Evolutionary conservation across 2,113 vertebrate species (phyloP).

Genomic region (Tenrec ecaudatus): DNA sequence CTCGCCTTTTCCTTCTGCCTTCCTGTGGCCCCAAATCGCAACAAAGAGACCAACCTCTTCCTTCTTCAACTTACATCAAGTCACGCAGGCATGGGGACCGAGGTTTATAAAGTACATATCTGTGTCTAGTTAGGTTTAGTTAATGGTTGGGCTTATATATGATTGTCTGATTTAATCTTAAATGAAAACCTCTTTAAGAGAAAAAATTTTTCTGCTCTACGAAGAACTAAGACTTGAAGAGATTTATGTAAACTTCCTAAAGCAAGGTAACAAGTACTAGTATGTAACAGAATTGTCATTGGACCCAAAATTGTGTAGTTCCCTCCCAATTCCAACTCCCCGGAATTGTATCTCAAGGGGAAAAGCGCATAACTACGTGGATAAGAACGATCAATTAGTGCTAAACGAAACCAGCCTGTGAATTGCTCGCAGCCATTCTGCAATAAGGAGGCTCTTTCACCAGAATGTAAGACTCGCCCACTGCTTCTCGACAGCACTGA

Average conservation of each 20-base stretch:
- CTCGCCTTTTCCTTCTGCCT: neutral
- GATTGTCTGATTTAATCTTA: slow-evolving; percentile 19
- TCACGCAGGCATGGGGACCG: neutral
- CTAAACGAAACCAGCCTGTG: neutral
- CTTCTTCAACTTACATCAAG: neutral
- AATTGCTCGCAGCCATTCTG: neutral
- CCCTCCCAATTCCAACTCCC: neutral
- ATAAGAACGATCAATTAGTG: too few relatives aligned
- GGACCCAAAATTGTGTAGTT: neutral
- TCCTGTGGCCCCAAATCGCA: neutral
- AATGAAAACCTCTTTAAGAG: neutral
- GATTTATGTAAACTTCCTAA: neutral
- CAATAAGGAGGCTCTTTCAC: neutral
- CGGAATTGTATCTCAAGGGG: neutral
- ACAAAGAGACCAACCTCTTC: neutral
- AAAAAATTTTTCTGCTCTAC: neutral
- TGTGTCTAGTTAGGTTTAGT: neutral
- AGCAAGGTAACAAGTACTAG: neutral
- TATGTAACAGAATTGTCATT: neutral
- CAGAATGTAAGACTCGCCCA: neutral
- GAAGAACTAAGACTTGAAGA: neutral
- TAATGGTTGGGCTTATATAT: neutral
- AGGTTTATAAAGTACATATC: neutral
- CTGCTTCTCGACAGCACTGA: neutral
- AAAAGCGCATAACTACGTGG: neutral